phyloP scores from a whole-genome alignment of 2,113 vertebrate genomes.

The Coptodon rendalli region DNA sequence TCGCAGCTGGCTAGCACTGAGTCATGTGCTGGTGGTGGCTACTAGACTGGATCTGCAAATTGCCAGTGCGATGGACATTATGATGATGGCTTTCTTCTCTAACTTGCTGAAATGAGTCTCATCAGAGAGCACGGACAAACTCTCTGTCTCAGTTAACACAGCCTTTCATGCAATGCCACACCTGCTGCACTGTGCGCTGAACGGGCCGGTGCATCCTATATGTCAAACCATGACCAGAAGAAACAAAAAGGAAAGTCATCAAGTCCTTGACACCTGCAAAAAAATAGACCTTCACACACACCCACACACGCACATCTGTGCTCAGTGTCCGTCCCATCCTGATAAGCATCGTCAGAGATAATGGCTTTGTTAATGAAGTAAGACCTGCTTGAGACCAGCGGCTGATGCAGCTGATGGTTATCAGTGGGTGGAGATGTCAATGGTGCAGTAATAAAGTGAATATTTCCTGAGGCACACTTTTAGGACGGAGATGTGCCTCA shows the following conservation, averaged over 20 bases:
- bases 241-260: conserved; percentile 29
- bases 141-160: conserved; percentile 37
- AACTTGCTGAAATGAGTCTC: conserved; percentile 36
- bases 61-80: conserved; percentile 4
- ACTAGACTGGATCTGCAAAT: conserved; percentile 34
- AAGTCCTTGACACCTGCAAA: conserved; percentile 43
- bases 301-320: background rate
- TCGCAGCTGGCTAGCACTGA: conserved; percentile 35
- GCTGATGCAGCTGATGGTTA: conserved; percentile 55
- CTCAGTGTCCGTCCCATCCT: conserved; percentile 29
- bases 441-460: conserved; percentile 62
- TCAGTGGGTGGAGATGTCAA: conserved; percentile 45
- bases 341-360: conserved; percentile 55
- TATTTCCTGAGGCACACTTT: conserved; percentile 27
- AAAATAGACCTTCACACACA: conserved; percentile 4
- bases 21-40: conserved; percentile 9
- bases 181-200: conserved; percentile 15
- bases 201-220: conserved; percentile 1
- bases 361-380: conserved; percentile 62
- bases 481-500: background rate
- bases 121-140: conserved; percentile 15
- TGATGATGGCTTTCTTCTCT: conserved; percentile 32
- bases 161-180: conserved; percentile 21
- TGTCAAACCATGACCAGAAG: background rate
- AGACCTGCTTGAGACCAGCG: conserved; percentile 45